phyloP scores from a whole-genome alignment of 2,797 vertebrate species.

The Rousettus madagascariensis region DNA sequence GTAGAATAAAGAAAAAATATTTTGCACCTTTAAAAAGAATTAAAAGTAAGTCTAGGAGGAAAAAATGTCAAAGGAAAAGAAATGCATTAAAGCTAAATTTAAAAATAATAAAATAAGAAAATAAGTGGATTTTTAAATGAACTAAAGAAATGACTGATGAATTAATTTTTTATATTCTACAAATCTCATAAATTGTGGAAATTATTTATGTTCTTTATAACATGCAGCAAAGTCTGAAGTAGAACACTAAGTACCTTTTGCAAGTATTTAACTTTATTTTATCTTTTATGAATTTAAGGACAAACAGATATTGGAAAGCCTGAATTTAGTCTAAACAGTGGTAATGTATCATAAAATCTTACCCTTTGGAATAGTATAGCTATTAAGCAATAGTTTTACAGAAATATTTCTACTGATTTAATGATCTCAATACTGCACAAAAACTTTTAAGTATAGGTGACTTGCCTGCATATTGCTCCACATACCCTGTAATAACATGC shows the following conservation, averaged over 20 bases:
- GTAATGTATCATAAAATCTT: neutral
- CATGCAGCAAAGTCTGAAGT: neutral
- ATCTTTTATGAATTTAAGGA: neutral
- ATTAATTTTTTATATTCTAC: neutral
- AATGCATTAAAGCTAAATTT: neutral
- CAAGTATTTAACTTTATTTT: slow-evolving; percentile 8
- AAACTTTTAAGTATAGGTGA: slow-evolving; percentile 44
- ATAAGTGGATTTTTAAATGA: neutral
- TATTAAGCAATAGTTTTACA: neutral
- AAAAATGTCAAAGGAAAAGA: neutral
- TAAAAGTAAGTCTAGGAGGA: neutral
- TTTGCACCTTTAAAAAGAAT: neutral
- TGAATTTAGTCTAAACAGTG: neutral
- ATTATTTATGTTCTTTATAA: neutral
- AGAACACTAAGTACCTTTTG: neutral
- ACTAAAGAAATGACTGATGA: neutral
- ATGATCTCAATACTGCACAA: slow-evolving; percentile 62
- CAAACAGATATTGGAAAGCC: neutral
- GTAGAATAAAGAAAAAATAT: neutral
- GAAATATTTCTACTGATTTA: neutral
- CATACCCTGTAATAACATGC: neutral
- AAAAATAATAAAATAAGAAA: neutral
- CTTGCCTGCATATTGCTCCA: neutral
- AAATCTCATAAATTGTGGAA: neutral
- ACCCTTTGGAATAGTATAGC: neutral